Evolutionary conservation across 2,888 invertebrate genomes (phyloP), one percentile per base, ranked within the genome.

Genomic region (Latrodectus elegans): DNA sequence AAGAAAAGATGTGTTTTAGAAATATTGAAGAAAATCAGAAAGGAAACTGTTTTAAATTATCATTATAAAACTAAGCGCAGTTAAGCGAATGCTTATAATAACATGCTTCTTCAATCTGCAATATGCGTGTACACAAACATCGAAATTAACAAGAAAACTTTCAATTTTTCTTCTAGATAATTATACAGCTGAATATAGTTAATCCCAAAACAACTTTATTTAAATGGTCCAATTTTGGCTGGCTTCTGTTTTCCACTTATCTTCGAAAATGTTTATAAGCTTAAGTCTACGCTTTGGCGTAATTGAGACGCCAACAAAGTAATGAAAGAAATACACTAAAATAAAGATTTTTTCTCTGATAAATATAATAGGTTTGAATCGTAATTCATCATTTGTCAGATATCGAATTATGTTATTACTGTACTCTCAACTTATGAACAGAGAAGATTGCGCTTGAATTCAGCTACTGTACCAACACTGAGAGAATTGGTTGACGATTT

Each of bases 391-490:
- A 87, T 81, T 80, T 72, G 76, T 68, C 67, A 65, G 81, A 49
- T 72, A 81, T 76, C 86, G 81, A 82, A 87, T 87, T 87, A 87
- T 81, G 86, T 82, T 81, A 87, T 87, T 87, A 87, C 67, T 52
- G 52, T 64, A 74, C 72, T 87, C 81, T 72, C 64, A 77, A 81
- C 79, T 72, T 38, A 49, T 26, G 17, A 64, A 15, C 64, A 38
- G 52, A 72, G 38, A 15, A 76, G 77, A 82, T 81, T 82, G 68
- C 67, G 15, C 64, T 38, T 11, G 67, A 52, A 38, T 60, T 15
- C 12, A 60, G 60, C 38, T 38, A 38, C 38, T 49, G 70, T 64
- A 73, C 68, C 79, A 78, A 78, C 79, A 53, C 52, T 49, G 26
- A 53, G 73, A 81, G 81, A 87, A 81, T 87, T 87, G 55, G 81